Base-by-base conservation (phyloP, 2,888 invertebrate species). In the Gerosis bhagava region DNA sequence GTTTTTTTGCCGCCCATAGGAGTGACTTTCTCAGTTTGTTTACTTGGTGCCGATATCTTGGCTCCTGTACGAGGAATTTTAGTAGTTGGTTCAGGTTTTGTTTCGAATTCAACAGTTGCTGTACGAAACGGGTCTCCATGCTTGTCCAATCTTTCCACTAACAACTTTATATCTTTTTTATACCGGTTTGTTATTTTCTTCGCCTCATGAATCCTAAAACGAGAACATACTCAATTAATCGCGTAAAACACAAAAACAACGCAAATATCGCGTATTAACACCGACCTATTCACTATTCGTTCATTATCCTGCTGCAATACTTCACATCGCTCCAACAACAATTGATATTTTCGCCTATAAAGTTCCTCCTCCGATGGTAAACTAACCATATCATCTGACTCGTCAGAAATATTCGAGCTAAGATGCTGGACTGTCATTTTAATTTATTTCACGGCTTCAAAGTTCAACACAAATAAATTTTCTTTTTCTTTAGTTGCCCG, bases 301-400 rank as follows among this genome's bases (percentile, higher is more conserved):
- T 94, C 94, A 75, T 94, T 95, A 69, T 94, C 93, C 90, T 94
- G 93, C 70, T 94, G 94, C 58, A 95, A 83, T 59, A 92, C 91
- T 80, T 94, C 93, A 77, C 94, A 94, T 89, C 94, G 91, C 71
- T 94, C 94, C 55, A 94, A 76, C 48, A 95, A 77, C 62, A 94
- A 79, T 73, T 94, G 93, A 74, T 93, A 94, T 82, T 94, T 94
- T 72, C 92, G 91, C 65, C 93, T 93, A 72, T 94, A 94, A 70
- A 92, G 86, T 70, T 94, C 92, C 59, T 92, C 92, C 69, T 93
- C 93, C 44, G 83, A 79, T 63, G 86, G 84, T 78, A 84, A 80
- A 65, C 87, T 88, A 69, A 86, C 88, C 86, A 86, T 87, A 84
- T 87, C 87, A 78, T 87, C 86, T 26, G 84, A 86, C 73, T 87